Evolutionary conservation across 2,113 vertebrate genomes (phyloP).

Genomic region (Psilopsiagon aymara): DNA sequence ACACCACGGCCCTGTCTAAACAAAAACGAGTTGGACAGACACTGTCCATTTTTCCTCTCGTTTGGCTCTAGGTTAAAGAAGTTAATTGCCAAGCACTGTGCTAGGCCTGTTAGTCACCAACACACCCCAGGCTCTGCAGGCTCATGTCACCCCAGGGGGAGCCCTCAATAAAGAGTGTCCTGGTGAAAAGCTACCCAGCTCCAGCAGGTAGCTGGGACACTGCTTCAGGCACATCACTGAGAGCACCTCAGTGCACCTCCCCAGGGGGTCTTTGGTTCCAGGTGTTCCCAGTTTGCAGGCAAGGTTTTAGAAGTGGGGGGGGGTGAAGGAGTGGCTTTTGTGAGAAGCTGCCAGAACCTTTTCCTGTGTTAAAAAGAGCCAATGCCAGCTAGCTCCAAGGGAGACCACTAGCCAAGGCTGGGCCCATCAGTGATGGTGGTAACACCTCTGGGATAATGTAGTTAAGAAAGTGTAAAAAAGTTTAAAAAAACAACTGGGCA

Average conservation of each 20-base stretch:
- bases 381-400: background rate
- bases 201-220: background rate
- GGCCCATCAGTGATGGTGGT: background rate
- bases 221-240: background rate
- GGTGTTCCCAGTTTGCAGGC: background rate
- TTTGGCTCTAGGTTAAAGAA: background rate
- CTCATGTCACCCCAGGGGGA: background rate
- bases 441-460: background rate
- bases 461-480: background rate
- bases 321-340: background rate
- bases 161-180: background rate
- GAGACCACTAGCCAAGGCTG: background rate
- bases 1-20: background rate
- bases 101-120: background rate
- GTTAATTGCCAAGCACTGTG: background rate
- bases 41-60: rapidly evolving
- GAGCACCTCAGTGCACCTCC: background rate
- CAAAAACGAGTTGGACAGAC: background rate
- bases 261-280: background rate
- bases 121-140: background rate
- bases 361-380: background rate
- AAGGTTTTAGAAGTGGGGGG: background rate
- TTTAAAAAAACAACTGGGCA: background rate
- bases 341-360: background rate
- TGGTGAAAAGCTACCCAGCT: background rate